These are phyloP conservation scores for Halcyon senegalensis DNA, from an alignment of 2,113 vertebrate species.

Conservation along the genomic window DNA sequence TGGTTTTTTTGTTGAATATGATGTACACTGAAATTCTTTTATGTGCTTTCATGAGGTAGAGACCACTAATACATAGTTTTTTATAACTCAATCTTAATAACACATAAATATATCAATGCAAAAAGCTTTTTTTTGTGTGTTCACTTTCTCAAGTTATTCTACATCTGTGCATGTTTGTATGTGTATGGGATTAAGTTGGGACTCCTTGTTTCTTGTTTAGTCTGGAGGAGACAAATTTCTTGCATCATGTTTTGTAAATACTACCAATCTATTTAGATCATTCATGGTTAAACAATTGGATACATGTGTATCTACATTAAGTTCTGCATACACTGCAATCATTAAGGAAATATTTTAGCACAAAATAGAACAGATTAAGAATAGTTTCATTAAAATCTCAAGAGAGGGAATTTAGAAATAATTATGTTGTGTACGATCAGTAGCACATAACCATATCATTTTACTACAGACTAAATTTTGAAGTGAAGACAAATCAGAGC, in stretches of 20 bases:
- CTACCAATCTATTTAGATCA: not conserved
- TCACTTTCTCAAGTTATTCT: not conserved
- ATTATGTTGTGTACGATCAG: not conserved
- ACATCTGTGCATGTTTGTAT: not conserved
- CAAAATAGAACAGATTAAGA: slow-evolving; percentile 1
- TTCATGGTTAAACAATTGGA: not conserved
- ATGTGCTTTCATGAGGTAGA: not conserved
- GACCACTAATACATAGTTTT: not conserved
- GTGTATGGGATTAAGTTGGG: not conserved
- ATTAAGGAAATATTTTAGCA: slow-evolving; percentile 12
- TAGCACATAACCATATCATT: not conserved
- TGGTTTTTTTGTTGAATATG: not conserved
- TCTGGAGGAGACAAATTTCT: slow-evolving; percentile 28
- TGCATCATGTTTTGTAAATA: not conserved
- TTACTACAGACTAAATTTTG: not conserved
- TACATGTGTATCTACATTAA: not conserved
- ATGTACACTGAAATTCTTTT: not conserved
- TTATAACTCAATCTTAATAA: not conserved
- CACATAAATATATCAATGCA: not conserved
- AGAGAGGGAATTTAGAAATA: not conserved
- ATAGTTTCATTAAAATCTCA: slow-evolving; percentile 6
- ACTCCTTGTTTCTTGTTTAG: slow-evolving; percentile 19
- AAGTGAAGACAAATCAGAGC: not conserved
- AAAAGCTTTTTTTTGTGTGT: not conserved
- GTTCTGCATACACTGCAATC: not conserved